Evolutionary conservation across 2,888 invertebrate genomes (phyloP), one percentile per base, ranked within the genome.

Genomic region (Pheosia gnoma): DNA sequence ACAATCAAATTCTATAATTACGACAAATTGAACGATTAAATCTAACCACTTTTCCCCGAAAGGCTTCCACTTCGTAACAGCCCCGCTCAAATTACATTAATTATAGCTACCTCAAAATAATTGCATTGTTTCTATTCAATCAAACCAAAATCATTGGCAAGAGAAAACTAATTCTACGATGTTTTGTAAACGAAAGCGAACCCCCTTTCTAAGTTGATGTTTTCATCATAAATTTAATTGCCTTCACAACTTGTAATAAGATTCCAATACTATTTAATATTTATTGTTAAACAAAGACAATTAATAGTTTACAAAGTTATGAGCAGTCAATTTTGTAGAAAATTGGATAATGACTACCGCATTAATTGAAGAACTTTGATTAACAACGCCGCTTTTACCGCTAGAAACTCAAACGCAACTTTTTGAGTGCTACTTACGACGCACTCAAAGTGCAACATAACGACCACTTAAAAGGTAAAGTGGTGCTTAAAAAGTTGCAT

Each of bases 151-250:
- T 65, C 62, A 65, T 68, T 73, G 61, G 69, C 65, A 47, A 49
- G 58, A 59, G 59, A 57, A 73, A 77, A 77, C 68, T 25, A 0
- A 25, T 25, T 77, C 70, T 59, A 47, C 55, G 62, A 25, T 67
- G 64, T 47, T 63, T 62, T 58, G 64, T 66, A 70, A 68, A 70
- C 67, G 56, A 70, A 81, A 79, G 78, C 68, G 70, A 76, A 70
- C 78, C 75, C 11, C 67, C 63, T 55, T 57, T 59, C 59, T 51
- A 68, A 70, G 61, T 72, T 72, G 58, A 38, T 62, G 57, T n/a
- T 10, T 59, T 61, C 55, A 25, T 51, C 13, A 9, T 10, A 59
- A 68, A 67, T 60, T 67, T 63, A 43, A 57, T 55, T 13, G 39
- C 39, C 39, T 39, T 37, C 36, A 45, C 4, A 57, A 57, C 41